phyloP scores from a whole-genome alignment of 2,797 vertebrate genomes.

The Melanotaenia parkinsoni region DNA sequence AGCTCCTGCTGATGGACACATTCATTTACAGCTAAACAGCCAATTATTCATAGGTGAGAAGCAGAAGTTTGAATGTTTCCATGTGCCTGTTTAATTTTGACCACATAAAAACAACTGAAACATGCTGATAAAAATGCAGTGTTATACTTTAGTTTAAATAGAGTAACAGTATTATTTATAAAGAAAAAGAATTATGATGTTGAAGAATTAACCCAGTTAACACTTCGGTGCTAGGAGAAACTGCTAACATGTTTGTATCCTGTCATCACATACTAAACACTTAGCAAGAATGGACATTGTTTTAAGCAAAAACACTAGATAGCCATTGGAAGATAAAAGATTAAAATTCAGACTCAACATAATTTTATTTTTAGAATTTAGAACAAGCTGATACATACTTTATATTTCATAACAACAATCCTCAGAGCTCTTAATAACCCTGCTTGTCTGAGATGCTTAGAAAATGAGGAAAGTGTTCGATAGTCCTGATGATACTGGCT shows the following conservation, averaged over 20 bases:
- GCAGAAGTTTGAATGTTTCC: neutral
- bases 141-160: neutral
- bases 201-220: no score
- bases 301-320: neutral
- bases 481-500: neutral
- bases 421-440: neutral
- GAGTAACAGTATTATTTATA: neutral
- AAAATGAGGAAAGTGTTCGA: neutral
- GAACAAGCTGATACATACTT: neutral
- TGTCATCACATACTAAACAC: constrained; percentile 8
- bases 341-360: neutral
- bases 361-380: neutral
- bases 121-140: neutral
- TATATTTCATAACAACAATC: neutral
- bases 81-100: neutral
- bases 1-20: constrained; percentile 90
- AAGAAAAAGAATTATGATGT: no score
- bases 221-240: no score
- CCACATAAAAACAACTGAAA: neutral
- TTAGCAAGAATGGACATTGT: neutral
- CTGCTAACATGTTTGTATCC: neutral
- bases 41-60: constrained; percentile 94
- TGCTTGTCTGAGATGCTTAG: neutral
- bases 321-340: neutral
- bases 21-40: constrained; percentile 95